Evolutionary conservation across 64 coral and sea anemone genomes (phyloP).

Genomic region (Montipora foliosa): DNA sequence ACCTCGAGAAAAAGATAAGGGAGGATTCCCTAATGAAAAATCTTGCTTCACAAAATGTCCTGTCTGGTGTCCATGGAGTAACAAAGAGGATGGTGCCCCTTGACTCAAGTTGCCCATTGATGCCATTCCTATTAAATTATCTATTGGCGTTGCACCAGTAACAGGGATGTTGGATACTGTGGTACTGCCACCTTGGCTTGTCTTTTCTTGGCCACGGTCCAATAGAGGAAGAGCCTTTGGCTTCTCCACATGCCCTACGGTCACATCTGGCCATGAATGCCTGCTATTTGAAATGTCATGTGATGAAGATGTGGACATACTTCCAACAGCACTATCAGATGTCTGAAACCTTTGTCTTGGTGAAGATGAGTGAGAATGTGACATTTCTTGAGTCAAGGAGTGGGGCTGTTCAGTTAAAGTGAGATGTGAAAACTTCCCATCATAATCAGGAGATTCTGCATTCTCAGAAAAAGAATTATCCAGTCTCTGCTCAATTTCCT

Average conservation of each 20-base stretch:
- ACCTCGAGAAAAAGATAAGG: neutral
- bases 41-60: constrained; percentile 12
- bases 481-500: constrained; percentile 45
- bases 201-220: neutral
- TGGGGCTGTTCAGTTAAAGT: neutral
- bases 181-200: neutral
- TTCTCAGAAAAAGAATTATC: constrained; percentile 10
- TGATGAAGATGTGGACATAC: neutral
- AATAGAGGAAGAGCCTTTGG: neutral
- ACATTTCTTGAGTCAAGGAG: neutral
- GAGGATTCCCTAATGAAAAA: neutral
- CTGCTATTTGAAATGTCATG: constrained; percentile 21
- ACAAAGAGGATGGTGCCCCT: neutral
- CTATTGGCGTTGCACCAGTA: neutral
- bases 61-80: neutral
- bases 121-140: neutral
- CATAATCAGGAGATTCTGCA: neutral
- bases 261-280: constrained; percentile 69
- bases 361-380: neutral
- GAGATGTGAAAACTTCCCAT: neutral
- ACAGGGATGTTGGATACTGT: too few relatives aligned
- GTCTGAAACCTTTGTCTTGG: constrained; percentile 28
- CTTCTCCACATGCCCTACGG: neutral
- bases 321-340: constrained; percentile 63
- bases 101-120: neutral